Evolutionary conservation across 2,797 vertebrate genomes (phyloP), one percentile per base, ranked within the genome.

Genomic region (Brachyalestes nurse): DNA sequence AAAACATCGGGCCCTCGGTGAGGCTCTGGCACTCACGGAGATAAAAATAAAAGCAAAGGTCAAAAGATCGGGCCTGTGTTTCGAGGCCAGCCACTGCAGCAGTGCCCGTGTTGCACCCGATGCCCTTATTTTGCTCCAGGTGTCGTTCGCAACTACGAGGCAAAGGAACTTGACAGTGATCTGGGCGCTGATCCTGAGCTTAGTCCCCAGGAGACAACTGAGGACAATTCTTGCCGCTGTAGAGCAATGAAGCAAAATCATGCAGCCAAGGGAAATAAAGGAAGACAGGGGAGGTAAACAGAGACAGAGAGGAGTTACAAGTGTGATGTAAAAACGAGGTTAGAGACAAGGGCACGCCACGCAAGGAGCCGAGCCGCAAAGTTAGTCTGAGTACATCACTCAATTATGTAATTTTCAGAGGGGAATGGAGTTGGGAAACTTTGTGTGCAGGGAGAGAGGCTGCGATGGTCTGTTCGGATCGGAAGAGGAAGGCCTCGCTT

Each of bases 401-500:
- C 42, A 58, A 61, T 64, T 82, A 45, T 12, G 0, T 82, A 78
- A 82, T 73, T 45, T 45, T 23, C 45, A 34, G 45, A 23, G 67
- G 21, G 21, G 5, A 79, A 79, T 75, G 34, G 77, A 83, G 55
- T 16, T 57, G 19, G 5, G 47, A 55, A 83, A 83, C 78, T 74
- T 75, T 65, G 17, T 25, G 9, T 57, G 40, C 42, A 74, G 71
- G 67, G 67, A 64, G 74, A 57, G 25, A 75, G 38, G 51, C 58
- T 21, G 65, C 58, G 65, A 74, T 53, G 49, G 62, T 77, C 58
- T 55, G 74, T 73, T 62, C 74, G 69, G 79, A 74, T 65, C 53
- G n/a, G 80, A 51, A 69, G 77, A 42, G 21, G n/a, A 69, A 88
- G 86, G 84, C 87, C 86, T 76, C 55, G 84, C 87, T 93, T 86